Base-by-base conservation (phyloP, 2,888 invertebrate species). In the Hirtodrosophila confusa region DNA sequence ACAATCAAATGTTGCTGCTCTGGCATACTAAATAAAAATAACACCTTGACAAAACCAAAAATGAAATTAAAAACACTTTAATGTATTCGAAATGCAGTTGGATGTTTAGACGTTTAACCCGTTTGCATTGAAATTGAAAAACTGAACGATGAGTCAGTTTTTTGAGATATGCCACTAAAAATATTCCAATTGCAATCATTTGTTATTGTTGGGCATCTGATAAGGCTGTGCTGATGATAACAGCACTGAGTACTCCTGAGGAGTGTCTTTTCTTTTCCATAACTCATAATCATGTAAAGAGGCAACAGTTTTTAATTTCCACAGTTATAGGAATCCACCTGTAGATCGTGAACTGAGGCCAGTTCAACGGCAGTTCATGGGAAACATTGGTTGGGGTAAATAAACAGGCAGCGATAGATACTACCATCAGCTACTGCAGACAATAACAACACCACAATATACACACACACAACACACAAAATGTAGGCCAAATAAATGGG, bases 341-440 rank as follows among this genome's bases (percentile, higher is more conserved):
- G 17, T 17, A 23, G 48, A 17, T 50, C 17, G 3, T 51, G 17
- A 47, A 57, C 47, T 48, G 44, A 2, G 17, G 31, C 31, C 12
- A 60, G 80, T 86, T 86, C 79, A 80, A 64, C 73, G 72, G 57
- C 86, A 80, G 80, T 69, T 86, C 77, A 83, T 65, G 67, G 53
- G 50, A 70, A 64, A 50, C 41, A 37, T 40, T 56, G 61, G 47
- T 53, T 66, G 74, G 74, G 57, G 65, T 40, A 70, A 62, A 63
- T 66, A 72, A 65, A 71, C 55, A 53, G 17, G 33, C 50, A 40
- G 12, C 40, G 27, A 48, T 51, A 41, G 47, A 40, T 41, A 43
- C 39, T 11, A 33, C 44, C 37, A 36, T 50, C 57, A 60, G 57
- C 60, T 53, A 50, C 51, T 31, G 72, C 45, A 66, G 62, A 66